Evolutionary conservation across 64 coral and sea anemone genomes (phyloP).

Genomic region (Actinia equina): DNA sequence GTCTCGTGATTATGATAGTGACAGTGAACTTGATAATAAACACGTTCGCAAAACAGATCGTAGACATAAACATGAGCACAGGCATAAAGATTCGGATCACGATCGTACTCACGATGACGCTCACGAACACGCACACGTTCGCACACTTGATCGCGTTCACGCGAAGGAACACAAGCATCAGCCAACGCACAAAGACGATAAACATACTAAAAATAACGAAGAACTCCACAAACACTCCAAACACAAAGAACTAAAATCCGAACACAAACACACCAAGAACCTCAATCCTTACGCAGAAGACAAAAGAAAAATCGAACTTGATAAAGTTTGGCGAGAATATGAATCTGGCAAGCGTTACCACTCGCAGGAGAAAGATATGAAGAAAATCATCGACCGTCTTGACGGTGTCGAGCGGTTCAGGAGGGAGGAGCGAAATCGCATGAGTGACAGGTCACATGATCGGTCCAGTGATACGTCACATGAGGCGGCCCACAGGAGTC

Average conservation of each 20-base stretch:
- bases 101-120: too few relatives aligned
- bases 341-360: constrained; percentile 4
- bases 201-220: not conserved
- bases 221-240: not conserved
- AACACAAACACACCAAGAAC: not conserved
- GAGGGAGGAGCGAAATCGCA: not conserved
- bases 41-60: not conserved
- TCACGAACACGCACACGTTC: not conserved
- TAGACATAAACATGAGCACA: constrained; percentile 2
- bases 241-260: not conserved
- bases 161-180: not conserved
- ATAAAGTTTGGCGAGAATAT: constrained; percentile 21
- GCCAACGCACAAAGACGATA: not conserved
- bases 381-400: constrained; percentile 1
- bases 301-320: not conserved
- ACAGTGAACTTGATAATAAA: not conserved
- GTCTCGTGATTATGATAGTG: not conserved
- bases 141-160: not conserved
- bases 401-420: constrained; percentile 11
- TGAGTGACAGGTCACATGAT: constrained; percentile 26
- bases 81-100: not conserved
- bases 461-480: constrained; percentile 17
- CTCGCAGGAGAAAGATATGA: constrained; percentile 7
- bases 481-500: not conserved
- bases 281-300: not conserved